Percentiles rank a stretch among this genome's conserved stretches.
Evolutionary conservation across 2,888 invertebrate genomes (phyloP).

Genomic region (Lomographa bimaculata): DNA sequence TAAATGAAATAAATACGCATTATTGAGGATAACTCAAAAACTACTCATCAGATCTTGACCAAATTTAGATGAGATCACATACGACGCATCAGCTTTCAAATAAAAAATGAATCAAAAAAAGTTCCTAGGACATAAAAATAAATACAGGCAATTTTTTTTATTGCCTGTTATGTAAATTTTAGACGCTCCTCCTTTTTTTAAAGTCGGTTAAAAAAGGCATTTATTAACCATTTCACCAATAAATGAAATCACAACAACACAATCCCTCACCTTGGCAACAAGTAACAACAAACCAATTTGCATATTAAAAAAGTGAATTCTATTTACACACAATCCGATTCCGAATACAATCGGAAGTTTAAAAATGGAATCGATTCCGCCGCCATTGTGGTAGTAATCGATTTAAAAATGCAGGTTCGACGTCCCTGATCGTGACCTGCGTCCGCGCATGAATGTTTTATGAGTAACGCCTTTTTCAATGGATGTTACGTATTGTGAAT

Average conservation of each 20-base stretch:
- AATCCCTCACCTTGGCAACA: slow-evolving; percentile 27
- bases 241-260: slow-evolving; percentile 7
- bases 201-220: too few species aligned
- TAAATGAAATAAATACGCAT: too few species aligned
- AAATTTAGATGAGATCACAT: too few species aligned
- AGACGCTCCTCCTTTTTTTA: too few species aligned
- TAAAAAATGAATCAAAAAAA: too few species aligned
- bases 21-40: too few species aligned
- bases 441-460: slow-evolving; percentile 72
- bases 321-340: slow-evolving; percentile 66
- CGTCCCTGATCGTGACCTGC: slow-evolving; percentile 79
- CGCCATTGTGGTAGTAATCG: slow-evolving; percentile 61
- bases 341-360: slow-evolving; percentile 53
- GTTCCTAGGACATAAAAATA: too few species aligned
- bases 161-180: too few species aligned
- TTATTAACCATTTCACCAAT: too few species aligned
- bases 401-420: slow-evolving; percentile 77
- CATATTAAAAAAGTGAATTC: slow-evolving; percentile 38
- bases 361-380: slow-evolving; percentile 58
- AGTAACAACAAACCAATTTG: slow-evolving; percentile 29
- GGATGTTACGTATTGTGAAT: slow-evolving; percentile 16
- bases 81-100: too few species aligned
- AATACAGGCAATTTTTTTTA: too few species aligned
- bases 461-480: slow-evolving; percentile 51
- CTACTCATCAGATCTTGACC: too few species aligned